These are phyloP conservation scores for Enteromius viviparus DNA, from an alignment of 2,797 vertebrate species.

Conservation along the genomic window DNA sequence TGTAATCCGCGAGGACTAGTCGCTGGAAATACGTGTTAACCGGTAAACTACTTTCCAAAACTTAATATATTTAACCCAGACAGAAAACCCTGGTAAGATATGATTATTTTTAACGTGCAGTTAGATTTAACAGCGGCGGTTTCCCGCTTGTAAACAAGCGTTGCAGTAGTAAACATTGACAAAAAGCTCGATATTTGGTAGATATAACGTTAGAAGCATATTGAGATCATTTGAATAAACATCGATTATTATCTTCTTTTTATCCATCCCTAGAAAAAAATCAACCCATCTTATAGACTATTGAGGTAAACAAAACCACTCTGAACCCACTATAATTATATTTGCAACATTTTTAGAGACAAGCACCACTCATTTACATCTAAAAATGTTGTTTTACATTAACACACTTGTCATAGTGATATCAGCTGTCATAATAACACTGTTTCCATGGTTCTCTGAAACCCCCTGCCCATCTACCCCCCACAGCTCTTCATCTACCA, in stretches of 20 bases:
- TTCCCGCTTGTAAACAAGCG: too few species aligned
- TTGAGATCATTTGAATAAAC: neutral
- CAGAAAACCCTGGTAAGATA: neutral
- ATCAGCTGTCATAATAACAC: conserved; percentile 9
- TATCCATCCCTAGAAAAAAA: neutral
- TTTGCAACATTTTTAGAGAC: neutral
- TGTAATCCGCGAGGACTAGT: neutral
- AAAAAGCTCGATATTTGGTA: neutral
- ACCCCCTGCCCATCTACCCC: neutral
- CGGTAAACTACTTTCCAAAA: neutral
- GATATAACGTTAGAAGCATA: neutral
- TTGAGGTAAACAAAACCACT: neutral
- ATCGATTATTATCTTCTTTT: neutral
- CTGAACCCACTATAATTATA: neutral
- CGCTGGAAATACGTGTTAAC: neutral
- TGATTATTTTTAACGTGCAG: neutral
- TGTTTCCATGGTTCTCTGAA: conserved; percentile 12
- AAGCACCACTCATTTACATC: neutral
- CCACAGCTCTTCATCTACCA: conserved; percentile 29
- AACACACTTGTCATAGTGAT: neutral
- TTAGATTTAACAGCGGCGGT: neutral
- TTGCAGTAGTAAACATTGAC: neutral
- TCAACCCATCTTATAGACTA: neutral
- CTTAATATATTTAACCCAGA: neutral
- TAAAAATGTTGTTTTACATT: neutral